Percentiles rank a stretch among this genome's conserved stretches.
These are phyloP conservation scores for Microvelia longipes DNA, from an alignment of 1,140 invertebrate species.

Conservation along the genomic window DNA sequence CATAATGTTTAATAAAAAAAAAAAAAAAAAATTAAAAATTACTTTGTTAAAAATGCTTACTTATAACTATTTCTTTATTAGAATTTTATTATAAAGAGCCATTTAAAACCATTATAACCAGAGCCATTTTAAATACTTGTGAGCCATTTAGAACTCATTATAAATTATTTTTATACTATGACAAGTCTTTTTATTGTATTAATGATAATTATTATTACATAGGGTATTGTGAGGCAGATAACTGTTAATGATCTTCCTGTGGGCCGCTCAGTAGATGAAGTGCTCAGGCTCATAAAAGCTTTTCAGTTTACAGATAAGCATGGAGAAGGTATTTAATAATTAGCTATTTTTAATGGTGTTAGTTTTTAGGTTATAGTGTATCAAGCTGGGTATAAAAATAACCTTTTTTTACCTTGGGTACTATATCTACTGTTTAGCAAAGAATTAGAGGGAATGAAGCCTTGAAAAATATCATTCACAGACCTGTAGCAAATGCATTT, in stretches of 20 bases:
- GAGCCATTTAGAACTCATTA: too few relatives aligned
- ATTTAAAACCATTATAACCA: too few relatives aligned
- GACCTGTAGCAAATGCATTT: not conserved
- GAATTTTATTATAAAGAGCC: too few relatives aligned
- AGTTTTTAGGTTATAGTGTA: not conserved
- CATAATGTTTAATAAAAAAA: too few relatives aligned
- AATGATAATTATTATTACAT: too few relatives aligned
- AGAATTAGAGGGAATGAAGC: not conserved
- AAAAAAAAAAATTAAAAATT: too few relatives aligned
- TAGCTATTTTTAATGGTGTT: not conserved
- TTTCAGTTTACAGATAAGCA: constrained; percentile 87
- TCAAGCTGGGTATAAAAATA: not conserved
- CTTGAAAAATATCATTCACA: not conserved
- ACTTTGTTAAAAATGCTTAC: too few relatives aligned
- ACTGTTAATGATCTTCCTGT: constrained; percentile 82
- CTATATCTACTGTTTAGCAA: not conserved
- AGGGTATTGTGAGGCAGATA: constrained; percentile 59
- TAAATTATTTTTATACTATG: too few relatives aligned
- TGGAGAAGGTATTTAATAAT: constrained; percentile 52
- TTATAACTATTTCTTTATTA: too few relatives aligned
- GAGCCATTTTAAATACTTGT: too few relatives aligned
- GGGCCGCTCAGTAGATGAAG: constrained; percentile 83
- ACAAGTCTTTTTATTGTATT: too few relatives aligned
- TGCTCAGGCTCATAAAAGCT: constrained; percentile 73
- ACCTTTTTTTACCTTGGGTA: not conserved